These are phyloP conservation scores for Ectropis crepuscularia DNA, from an alignment of 2,888 invertebrate species.

Conservation along the genomic window DNA sequence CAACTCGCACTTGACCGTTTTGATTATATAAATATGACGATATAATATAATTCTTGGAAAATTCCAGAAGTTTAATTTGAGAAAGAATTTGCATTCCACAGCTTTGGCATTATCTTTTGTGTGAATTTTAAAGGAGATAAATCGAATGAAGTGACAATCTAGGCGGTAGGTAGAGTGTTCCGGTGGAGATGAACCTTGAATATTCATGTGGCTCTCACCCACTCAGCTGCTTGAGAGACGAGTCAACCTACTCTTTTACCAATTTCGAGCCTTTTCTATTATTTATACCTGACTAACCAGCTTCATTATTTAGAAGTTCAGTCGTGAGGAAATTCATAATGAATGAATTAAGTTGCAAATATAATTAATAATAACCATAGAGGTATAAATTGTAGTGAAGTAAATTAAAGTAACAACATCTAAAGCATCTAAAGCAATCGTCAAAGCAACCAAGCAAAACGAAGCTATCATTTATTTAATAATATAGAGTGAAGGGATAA, in stretches of 20 bases:
- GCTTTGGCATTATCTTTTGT: constrained; percentile 26
- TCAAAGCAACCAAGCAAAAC: too few species aligned
- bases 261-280: constrained; percentile 55
- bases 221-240: constrained; percentile 53
- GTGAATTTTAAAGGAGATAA: constrained; percentile 41
- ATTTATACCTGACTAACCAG: constrained; percentile 48
- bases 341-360: background rate
- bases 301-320: constrained; percentile 22
- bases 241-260: constrained; percentile 48
- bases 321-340: constrained; percentile 10
- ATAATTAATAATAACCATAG: too few species aligned
- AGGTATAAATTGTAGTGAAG: too few species aligned
- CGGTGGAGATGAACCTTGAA: constrained; percentile 54
- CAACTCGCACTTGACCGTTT: too few species aligned
- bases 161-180: constrained; percentile 51
- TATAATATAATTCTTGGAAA: too few species aligned
- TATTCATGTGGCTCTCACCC: constrained; percentile 62
- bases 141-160: constrained; percentile 53
- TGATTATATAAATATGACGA: too few species aligned
- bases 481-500: too few species aligned
- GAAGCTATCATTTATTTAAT: too few species aligned
- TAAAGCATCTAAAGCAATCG: too few species aligned
- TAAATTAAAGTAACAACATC: too few species aligned
- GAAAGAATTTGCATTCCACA: too few species aligned
- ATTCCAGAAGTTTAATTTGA: too few species aligned